A percentile compares a stretch with the other conserved stretches of the same genome.
These are phyloP conservation scores for Tinea semifulvella DNA, from an alignment of 2,888 invertebrate species.

Conservation along the genomic window DNA sequence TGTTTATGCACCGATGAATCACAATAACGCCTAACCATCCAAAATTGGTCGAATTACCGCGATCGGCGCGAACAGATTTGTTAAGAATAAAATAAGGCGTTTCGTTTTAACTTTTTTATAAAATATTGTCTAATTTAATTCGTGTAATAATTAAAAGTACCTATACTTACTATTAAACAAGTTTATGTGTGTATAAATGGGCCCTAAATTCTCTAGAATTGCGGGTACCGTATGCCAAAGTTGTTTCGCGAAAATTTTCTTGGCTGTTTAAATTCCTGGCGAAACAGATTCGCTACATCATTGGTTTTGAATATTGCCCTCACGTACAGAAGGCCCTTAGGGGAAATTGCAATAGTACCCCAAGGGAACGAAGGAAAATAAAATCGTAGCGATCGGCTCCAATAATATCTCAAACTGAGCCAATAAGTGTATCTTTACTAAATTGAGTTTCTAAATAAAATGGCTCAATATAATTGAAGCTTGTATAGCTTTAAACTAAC, in stretches of 20 bases:
- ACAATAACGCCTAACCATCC: no score
- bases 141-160: no score
- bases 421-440: constrained; percentile 44
- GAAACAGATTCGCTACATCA: constrained; percentile 54
- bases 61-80: no score
- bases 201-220: not conserved
- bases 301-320: constrained; percentile 58
- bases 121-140: no score
- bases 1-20: no score
- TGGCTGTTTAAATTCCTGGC: constrained; percentile 42
- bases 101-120: no score
- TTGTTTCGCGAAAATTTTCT: constrained; percentile 19
- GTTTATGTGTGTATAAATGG: not conserved
- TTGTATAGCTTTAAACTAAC: constrained; percentile 6
- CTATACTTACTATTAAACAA: no score
- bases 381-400: constrained; percentile 46
- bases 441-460: constrained; percentile 50
- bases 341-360: constrained; percentile 45
- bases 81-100: no score
- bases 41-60: no score
- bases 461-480: constrained; percentile 27
- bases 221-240: constrained; percentile 1
- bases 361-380: constrained; percentile 42
- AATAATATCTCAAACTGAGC: constrained; percentile 48
- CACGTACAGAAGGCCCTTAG: constrained; percentile 53